These are phyloP conservation scores for Natator depressus DNA, from an alignment of 2,113 vertebrate species.

Conservation along the genomic window DNA sequence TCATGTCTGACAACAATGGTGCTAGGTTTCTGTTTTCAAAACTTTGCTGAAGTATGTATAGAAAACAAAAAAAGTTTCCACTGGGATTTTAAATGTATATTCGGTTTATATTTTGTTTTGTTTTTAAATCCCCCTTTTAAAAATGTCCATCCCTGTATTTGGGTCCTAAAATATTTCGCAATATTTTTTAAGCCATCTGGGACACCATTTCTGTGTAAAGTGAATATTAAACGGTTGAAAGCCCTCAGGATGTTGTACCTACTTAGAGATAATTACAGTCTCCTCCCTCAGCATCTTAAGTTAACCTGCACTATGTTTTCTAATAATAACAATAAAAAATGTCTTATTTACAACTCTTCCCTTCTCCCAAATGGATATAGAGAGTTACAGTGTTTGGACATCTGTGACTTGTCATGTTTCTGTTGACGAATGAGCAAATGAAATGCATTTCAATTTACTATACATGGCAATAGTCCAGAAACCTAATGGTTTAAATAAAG, in stretches of 20 bases:
- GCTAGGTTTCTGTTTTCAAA: slow-evolving; percentile 7
- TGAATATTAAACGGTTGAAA: neutral
- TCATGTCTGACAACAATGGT: neutral
- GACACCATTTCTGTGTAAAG: neutral
- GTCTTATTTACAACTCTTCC: neutral
- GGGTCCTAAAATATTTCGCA: neutral
- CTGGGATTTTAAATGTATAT: neutral
- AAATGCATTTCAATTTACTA: neutral
- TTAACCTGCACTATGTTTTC: neutral
- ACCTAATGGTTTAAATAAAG: neutral
- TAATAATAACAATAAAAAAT: neutral
- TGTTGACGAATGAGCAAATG: neutral
- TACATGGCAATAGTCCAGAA: neutral
- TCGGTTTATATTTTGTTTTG: neutral
- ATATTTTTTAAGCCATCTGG: neutral
- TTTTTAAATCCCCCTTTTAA: neutral
- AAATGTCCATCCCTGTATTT: neutral
- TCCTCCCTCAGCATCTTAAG: neutral
- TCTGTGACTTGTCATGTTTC: neutral
- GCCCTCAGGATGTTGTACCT: neutral
- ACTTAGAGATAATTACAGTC: neutral
- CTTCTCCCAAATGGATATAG: neutral
- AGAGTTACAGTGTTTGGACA: neutral
- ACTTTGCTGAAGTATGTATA: neutral
- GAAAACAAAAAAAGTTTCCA: neutral